phyloP scores from a whole-genome alignment of 2,113 vertebrate genomes.

The Apodemus speciosus region DNA sequence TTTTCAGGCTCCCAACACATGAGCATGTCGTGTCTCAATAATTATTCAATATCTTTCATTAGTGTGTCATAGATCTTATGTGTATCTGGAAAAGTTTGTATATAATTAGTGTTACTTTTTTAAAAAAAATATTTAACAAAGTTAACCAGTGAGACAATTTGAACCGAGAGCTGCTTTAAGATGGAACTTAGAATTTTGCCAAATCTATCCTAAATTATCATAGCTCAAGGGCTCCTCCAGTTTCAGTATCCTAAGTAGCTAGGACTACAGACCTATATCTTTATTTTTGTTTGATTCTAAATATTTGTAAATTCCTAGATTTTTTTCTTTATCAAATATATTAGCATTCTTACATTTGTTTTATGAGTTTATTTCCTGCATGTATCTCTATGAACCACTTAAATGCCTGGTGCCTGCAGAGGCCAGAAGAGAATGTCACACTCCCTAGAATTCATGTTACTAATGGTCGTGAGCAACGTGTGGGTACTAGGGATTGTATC shows the following conservation, averaged over 20 bases:
- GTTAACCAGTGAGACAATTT: not conserved
- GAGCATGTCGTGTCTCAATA: not conserved
- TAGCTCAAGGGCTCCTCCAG: not conserved
- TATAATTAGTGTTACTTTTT: not conserved
- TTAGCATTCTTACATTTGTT: not conserved
- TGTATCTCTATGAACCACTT: not conserved
- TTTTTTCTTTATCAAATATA: not conserved
- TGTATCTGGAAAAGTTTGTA: not conserved
- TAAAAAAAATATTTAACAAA: not conserved
- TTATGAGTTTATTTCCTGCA: not conserved
- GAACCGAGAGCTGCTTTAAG: not conserved
- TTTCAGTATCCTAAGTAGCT: not conserved
- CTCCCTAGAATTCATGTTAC: not conserved
- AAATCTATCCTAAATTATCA: not conserved
- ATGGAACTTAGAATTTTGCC: not conserved
- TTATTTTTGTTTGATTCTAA: not conserved
- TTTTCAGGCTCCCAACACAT: not conserved
- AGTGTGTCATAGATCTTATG: not conserved
- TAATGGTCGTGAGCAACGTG: not conserved
- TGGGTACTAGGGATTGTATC: not conserved
- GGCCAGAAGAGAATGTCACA: not conserved
- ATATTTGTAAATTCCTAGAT: slow-evolving; percentile 6
- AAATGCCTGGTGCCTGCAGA: not conserved
- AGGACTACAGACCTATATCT: not conserved
- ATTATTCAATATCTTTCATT: not conserved